Conservation (phyloP, 2,797 vertebrate species). For the Lepilemur ruficaudatus region DNA sequence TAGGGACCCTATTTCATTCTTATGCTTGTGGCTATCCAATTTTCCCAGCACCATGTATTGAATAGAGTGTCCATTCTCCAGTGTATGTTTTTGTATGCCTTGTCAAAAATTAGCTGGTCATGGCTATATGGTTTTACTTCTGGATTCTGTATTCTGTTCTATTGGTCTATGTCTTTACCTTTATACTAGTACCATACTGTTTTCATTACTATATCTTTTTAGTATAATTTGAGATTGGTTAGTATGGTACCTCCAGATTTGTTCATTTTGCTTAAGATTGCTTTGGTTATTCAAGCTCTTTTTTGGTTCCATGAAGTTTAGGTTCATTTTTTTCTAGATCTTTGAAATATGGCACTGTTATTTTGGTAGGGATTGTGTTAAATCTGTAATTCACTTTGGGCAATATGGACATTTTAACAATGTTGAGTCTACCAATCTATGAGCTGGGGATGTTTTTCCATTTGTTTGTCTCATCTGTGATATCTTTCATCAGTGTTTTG, state of each 20-base stretch:
- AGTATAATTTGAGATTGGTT: neutral
- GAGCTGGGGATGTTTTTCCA: neutral
- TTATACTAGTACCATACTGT: too few relatives aligned
- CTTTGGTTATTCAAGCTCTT: neutral
- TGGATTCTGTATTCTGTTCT: too few relatives aligned
- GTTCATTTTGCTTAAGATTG: neutral
- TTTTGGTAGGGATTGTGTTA: neutral
- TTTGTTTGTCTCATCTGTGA: neutral
- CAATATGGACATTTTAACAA: neutral
- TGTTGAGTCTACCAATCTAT: neutral
- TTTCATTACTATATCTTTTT: too few relatives aligned
- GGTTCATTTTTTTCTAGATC: neutral
- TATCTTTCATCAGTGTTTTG: neutral
- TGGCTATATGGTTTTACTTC: too few relatives aligned
- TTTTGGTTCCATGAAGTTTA: neutral
- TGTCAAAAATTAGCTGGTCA: too few relatives aligned
- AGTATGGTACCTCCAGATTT: neutral
- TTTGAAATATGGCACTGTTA: neutral
- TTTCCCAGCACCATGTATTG: too few relatives aligned
- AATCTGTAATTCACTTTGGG: neutral
- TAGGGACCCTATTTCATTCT: too few relatives aligned
- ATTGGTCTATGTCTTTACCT: too few relatives aligned
- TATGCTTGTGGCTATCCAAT: too few relatives aligned
- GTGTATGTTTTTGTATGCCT: too few relatives aligned
- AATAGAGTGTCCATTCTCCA: too few relatives aligned